These are phyloP conservation scores for Dipodomys ordii DNA, from an alignment of 2,113 vertebrate species.

Conservation along the genomic window DNA sequence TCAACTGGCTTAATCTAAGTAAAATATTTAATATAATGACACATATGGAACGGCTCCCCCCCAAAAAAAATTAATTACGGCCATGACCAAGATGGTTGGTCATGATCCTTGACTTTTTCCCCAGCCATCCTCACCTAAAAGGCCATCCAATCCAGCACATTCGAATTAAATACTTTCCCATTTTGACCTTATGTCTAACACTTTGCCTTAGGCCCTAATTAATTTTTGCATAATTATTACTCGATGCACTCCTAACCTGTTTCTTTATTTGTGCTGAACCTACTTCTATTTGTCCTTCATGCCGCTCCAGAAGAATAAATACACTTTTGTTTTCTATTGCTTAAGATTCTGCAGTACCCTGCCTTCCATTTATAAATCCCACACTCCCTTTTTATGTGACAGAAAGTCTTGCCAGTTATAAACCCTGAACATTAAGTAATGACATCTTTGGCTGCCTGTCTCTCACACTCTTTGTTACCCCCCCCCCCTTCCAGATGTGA, in stretches of 20 bases:
- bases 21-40: not conserved
- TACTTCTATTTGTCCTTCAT: conserved; percentile 36
- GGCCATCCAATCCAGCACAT: not conserved
- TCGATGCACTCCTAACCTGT: not conserved
- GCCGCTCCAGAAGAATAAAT: conserved; percentile 4
- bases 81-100: not conserved
- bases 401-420: not conserved
- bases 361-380: not conserved
- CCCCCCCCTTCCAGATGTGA: not conserved
- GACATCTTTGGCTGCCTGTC: not conserved
- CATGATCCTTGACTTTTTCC: conserved; percentile 2
- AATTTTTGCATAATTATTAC: conserved; percentile 45
- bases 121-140: not conserved
- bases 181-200: conserved; percentile 31
- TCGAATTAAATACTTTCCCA: not conserved
- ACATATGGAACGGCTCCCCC: no score
- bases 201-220: conserved; percentile 53
- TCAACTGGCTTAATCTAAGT: not conserved
- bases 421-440: not conserved
- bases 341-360: conserved; percentile 27
- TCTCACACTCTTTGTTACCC: not conserved
- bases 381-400: not conserved
- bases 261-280: not conserved
- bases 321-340: conserved; percentile 2
- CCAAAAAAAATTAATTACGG: not conserved